Percentiles rank a stretch among this genome's conserved stretches.
phyloP scores from a whole-genome alignment of 2,797 vertebrate species.

The Sciaenops ocellatus region DNA sequence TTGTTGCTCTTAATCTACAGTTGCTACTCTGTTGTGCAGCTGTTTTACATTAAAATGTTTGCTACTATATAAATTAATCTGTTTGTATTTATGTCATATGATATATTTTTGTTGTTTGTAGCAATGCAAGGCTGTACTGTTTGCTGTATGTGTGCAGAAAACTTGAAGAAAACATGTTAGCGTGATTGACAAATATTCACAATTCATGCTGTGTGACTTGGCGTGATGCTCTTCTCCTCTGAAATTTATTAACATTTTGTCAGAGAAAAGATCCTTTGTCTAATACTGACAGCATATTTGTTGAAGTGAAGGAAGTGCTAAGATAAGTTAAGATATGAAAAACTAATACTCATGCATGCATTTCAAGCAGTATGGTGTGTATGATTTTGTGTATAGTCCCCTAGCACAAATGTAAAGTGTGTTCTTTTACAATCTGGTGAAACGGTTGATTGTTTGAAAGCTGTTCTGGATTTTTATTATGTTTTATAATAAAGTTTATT shows the following conservation, averaged over 20 bases:
- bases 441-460: slow-evolving; percentile 7
- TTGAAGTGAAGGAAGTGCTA: not conserved
- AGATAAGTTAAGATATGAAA: slow-evolving; percentile 7
- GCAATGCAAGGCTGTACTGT: slow-evolving; percentile 13
- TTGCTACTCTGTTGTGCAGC: slow-evolving; percentile 13
- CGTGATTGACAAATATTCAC: not conserved
- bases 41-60: slow-evolving; percentile 30
- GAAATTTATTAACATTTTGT: not conserved
- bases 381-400: not conserved
- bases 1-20: slow-evolving; percentile 26
- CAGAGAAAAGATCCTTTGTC: not conserved
- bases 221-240: slow-evolving; percentile 21
- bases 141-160: slow-evolving; percentile 1
- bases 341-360: not conserved
- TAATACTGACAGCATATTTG: not conserved
- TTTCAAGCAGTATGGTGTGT: not conserved
- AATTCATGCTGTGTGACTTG: not conserved
- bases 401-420: not conserved
- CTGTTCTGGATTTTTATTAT: slow-evolving; percentile 10
- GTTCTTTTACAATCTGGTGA: slow-evolving; percentile 5
- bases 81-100: slow-evolving; percentile 56
- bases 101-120: slow-evolving; percentile 36
- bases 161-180: not conserved
- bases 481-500: slow-evolving; percentile 51
- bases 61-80: slow-evolving; percentile 12